Evolutionary conservation across 2,113 vertebrate genomes (phyloP), one percentile per base, ranked within the genome.

Genomic region (Oryzias curvinotus): DNA sequence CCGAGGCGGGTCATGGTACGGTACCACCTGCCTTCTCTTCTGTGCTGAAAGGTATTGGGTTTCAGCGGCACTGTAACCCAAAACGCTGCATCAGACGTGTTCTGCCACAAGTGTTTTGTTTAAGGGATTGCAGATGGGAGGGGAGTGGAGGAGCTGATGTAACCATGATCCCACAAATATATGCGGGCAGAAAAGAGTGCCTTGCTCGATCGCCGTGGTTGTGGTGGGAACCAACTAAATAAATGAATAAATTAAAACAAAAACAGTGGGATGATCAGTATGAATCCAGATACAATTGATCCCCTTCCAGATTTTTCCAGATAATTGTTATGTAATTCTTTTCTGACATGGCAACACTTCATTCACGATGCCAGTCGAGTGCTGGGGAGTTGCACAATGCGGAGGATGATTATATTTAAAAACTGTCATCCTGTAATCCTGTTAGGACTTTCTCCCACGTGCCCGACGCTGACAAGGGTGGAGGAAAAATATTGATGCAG

Each of bases 21-120:
- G 56, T 54, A 71, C 76, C 78, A 74, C 50, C 81, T 71, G 57
- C 65, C 53, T 52, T 70, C 80, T 72, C 74, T 73, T 74, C 77
- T 77, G 73, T 62, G 71, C 58, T 63, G 56, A 28, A 25, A 23
- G 74, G 67, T 81, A 81, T 90, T 51, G 51, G 17, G 75, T 90
- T 91, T 78, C 88, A 77, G 79, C 68, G 80, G 80, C 75, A 56
- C 77, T 85, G 89, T 87, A 85, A 91, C 78, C 48, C 75, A 83
- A 88, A 78, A 85, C 82, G 82, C 81, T 83, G 82, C 76, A 86
- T 84, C 78, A 28, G 78, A 60, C 82, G 78, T 73, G 81, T 78
- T 77, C 78, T 77, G 75, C 84, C 86, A 73, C 76, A 85, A 83
- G 65, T 80, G 83, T 87, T 88, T 88, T 87, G 83, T 85, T 89